Evolutionary conservation across 2,113 vertebrate genomes (phyloP).

Genomic region (Tylochromis polylepis): DNA sequence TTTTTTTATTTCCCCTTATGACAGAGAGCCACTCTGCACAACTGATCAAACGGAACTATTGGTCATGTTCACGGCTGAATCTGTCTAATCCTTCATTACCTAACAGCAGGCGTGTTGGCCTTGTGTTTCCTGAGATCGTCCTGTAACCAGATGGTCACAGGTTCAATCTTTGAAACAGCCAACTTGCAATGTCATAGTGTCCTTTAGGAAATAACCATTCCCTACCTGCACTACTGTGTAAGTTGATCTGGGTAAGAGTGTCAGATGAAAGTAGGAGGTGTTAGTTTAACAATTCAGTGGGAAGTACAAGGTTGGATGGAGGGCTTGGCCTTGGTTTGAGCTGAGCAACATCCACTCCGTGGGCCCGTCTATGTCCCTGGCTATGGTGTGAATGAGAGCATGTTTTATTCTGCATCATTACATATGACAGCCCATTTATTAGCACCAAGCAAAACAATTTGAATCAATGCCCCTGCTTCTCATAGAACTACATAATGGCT

Average conservation of each 20-base stretch:
- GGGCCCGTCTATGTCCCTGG: conserved; percentile 12
- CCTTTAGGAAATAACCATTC: conserved; percentile 35
- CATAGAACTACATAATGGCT: conserved; percentile 34
- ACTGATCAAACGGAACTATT: conserved; percentile 6
- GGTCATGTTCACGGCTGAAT: neutral
- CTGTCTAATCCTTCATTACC: conserved; percentile 40
- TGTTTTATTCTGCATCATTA: conserved; percentile 49
- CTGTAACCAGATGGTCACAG: conserved; percentile 56
- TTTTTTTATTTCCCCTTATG: neutral
- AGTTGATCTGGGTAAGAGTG: neutral
- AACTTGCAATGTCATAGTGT: conserved; percentile 53
- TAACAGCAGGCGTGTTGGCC: conserved; percentile 48
- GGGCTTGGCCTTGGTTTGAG: conserved; percentile 7
- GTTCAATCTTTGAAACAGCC: conserved; percentile 35
- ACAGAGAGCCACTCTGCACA: neutral
- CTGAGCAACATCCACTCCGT: neutral
- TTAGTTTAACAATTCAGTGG: neutral
- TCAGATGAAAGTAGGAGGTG: neutral
- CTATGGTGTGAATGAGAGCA: neutral
- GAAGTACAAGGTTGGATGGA: neutral
- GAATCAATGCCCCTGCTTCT: conserved; percentile 37
- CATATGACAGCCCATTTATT: conserved; percentile 54
- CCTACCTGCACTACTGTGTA: neutral
- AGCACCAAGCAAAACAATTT: conserved; percentile 41
- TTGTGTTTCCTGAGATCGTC: conserved; percentile 20